Evolutionary conservation across 2,113 vertebrate genomes (phyloP), one percentile per base, ranked within the genome.

Genomic region (Puma concolor): DNA sequence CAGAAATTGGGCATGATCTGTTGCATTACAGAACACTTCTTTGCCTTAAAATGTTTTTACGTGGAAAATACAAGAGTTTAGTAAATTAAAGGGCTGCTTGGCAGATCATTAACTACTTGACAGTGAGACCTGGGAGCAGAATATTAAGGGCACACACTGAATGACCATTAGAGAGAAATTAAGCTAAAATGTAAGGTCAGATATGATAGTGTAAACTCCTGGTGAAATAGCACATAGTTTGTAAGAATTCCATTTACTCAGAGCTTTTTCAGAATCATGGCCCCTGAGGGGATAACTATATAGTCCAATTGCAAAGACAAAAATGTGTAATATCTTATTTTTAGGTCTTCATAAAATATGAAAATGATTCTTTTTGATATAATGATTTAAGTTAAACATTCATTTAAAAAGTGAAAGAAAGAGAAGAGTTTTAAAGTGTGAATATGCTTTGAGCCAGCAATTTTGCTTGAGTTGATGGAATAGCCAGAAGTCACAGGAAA

Each of bases 161-260:
- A 86, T 67, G 93, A 87, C 85, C 52, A 52, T 36, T 33, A 44
- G 76, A 97, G 69, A 95, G 57, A 88, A 84, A 84, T 72, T 60
- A 72, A 80, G 48, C 33, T 85, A 88, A 97, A 94, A 92, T 82
- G 41, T 83, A 95, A 87, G 38, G 69, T 90, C 66, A 36, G 41
- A 67, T n/a, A 81, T 87, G 33, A 93, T 72, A 60, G 33, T 29
- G 11, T 36, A 95, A 92, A 80, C 57, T 16, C 76, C 27, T 64
- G 33, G 9, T 85, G 17, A 91, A 94, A 57, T 95, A 54, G 94
- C 76, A 96, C 50, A 50, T 13, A 16, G 7, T 80, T 74, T 36
- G 50, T 54, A 83, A 92, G n/a, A 95, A 83, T 82, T 63, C 54
- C 69, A 57, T 50, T 92, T 87, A 84, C 64, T 13, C 76, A 67